A percentile compares a stretch with the other conserved stretches of the same genome.
Conservation (phyloP, 2,888 invertebrate species). For the Oscheius sp. region DNA sequence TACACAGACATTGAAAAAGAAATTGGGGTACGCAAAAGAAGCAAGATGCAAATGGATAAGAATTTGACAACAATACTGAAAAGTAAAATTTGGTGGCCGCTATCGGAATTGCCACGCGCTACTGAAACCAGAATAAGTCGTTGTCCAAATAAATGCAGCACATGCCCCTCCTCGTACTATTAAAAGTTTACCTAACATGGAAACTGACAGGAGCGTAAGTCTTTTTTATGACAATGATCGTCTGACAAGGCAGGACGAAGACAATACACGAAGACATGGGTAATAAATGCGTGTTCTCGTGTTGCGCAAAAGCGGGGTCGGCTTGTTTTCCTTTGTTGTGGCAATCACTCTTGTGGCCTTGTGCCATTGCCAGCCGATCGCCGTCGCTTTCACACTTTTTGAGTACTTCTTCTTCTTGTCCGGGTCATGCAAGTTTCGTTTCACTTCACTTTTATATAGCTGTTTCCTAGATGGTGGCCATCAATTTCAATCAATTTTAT, state of each 20-base stretch:
- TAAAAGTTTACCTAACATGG: conserved; percentile 1
- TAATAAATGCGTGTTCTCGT: too few species aligned
- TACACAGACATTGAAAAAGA: too few species aligned
- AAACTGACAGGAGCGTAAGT: neutral
- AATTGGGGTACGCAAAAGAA: too few species aligned
- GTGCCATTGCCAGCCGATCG: conserved; percentile 18
- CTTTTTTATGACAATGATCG: neutral
- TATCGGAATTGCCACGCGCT: conserved; percentile 32
- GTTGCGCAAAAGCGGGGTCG: neutral
- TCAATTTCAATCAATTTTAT: neutral
- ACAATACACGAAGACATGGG: neutral
- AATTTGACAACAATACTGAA: too few species aligned
- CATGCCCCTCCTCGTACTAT: neutral
- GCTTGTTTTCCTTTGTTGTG: conserved; percentile 37
- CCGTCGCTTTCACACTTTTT: conserved; percentile 25
- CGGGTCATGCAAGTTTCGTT: neutral
- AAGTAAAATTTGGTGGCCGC: neutral
- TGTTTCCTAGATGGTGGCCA: conserved; percentile 6
- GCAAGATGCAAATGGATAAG: too few species aligned
- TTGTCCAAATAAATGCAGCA: conserved; percentile 27
- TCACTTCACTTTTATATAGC: neutral
- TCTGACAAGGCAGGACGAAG: neutral
- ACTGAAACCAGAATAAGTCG: conserved; percentile 29
- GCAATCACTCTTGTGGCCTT: conserved; percentile 33
- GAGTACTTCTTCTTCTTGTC: neutral